Evolutionary conservation across 2,797 vertebrate genomes (phyloP), one percentile per base, ranked within the genome.

Genomic region (Borostomias antarcticus): DNA sequence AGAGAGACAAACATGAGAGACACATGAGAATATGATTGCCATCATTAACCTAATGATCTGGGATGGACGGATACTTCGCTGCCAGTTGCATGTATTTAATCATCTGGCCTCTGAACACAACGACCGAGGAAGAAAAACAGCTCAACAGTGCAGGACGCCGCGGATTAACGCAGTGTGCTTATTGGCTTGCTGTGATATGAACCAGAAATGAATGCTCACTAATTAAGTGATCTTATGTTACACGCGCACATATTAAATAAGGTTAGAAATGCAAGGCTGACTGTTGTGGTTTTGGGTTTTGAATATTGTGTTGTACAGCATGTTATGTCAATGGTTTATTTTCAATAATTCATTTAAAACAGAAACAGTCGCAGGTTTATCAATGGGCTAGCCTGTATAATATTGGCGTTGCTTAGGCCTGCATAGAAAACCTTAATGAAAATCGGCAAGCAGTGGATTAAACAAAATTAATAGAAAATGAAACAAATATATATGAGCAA

Each of bases 221-320:
- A 83, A 89, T 89, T 84, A 82, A 77, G 80, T 71, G 62, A 69
- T 73, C 23, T 64, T 67, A 11, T 33, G 40, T 43, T 43, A 17
- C 40, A 43, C 40, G n/a, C 35, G 58, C 35, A 43, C 50, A 33
- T 61, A 56, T 26, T 64, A 19, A 35, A 60, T 37, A 58, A 63
- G 72, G 77, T 92, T 91, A 91, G 66, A 87, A 78, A 91, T 88
- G 89, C 87, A 83, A 84, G 80, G 69, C 51, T 70, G 72, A 62
- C 56, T 60, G 17, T 52, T 47, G 64, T 62, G 63, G 62, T 63
- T n/a, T n/a, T n/a, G n/a, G n/a, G 53, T 56, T 56, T 56, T 56
- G 29, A 33, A 56, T n/a, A 19, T n/a, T 28, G 1, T 2, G 5
- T n/a, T n/a, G 29, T 33, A 21, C 13, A 43, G n/a, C n/a, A n/a